Conservation (phyloP, 2,797 vertebrate genomes). For the Fratercula arctica region DNA sequence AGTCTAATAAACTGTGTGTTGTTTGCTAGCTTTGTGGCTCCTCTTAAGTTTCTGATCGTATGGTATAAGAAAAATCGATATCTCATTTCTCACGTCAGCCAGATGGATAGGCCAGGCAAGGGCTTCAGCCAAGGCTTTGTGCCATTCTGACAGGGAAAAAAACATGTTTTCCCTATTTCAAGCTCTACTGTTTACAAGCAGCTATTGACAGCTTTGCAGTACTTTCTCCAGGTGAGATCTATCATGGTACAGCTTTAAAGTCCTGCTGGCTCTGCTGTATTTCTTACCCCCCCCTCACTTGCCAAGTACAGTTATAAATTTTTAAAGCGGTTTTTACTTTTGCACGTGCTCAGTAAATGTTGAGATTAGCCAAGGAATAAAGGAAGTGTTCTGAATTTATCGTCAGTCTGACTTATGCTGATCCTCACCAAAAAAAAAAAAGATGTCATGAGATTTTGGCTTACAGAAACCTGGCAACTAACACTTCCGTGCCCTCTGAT, state of each 20-base stretch:
- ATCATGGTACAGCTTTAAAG: slow-evolving; percentile 27
- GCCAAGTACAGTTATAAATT: slow-evolving; percentile 52
- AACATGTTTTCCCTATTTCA: slow-evolving; percentile 69
- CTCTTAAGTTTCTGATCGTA: slow-evolving; percentile 72
- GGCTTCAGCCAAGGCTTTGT: slow-evolving; percentile 70
- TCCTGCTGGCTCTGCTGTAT: slow-evolving; percentile 23
- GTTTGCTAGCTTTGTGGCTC: slow-evolving; percentile 55
- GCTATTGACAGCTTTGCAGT: slow-evolving; percentile 68
- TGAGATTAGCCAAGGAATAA: not conserved
- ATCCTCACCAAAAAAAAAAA: not conserved
- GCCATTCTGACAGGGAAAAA: slow-evolving; percentile 67
- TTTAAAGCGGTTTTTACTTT: not conserved
- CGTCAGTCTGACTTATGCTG: not conserved
- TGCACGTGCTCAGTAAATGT: slow-evolving; percentile 15
- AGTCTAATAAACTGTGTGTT: slow-evolving; percentile 22
- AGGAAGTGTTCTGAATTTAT: slow-evolving; percentile 13
- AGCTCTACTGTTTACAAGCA: slow-evolving; percentile 64
- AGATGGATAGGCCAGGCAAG: slow-evolving; percentile 70
- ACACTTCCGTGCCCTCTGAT: not conserved
- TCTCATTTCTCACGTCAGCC: slow-evolving; percentile 81
- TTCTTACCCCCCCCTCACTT: not conserved
- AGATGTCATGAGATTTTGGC: not conserved
- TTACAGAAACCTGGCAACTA: slow-evolving; percentile 21
- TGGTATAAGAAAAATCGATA: slow-evolving; percentile 80
- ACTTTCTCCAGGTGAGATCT: slow-evolving; percentile 60